Evolutionary conservation across 2,113 vertebrate species (phyloP), one percentile per base, ranked within the genome.

Genomic region (Urocolius indicus): DNA sequence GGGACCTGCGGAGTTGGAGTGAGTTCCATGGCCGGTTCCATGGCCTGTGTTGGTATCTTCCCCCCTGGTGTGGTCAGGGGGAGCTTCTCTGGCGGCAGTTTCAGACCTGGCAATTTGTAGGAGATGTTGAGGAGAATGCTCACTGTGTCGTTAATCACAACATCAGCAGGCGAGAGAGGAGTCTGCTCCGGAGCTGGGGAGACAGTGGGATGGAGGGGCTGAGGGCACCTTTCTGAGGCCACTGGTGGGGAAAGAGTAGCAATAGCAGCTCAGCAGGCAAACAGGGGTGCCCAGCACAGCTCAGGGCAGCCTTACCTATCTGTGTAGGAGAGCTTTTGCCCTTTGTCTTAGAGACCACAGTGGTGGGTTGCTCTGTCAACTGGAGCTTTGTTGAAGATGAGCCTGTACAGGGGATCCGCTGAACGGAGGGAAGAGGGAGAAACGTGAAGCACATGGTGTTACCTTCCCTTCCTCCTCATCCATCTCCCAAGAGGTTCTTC

Each of bases 291-390:
- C 38, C 67, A 54, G 65, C 5, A 3, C 21, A 58, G 45, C 43
- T 45, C 0, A 0, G 34, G 13, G 82, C 24, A 73, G 46, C 18
- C 11, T 0, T 89, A 96, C 96, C 94, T 95, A 51, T 24, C 73
- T 51, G 36, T 1, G 2, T 7, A 57, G 49, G 23, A 16, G 36
- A 29, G n/a, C 8, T 63, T 51, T 13, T 5, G 1, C 2, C 38
- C 9, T 0, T 16, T n/a, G 6, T 2, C 1, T 5, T 26, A n/a
- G 69, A 48, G 20, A 3, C 15, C 11, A 1, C 2, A 6, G 17
- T 2, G 7, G 16, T 27, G 51, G 49, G 5, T 4, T 2, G 34
- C 49, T 82, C 30, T 4, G 0, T 7, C 0, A 16, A 41, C 46
- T 24, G 16, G 5, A 29, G 10, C 7, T 16, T 29, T 32, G 82